A percentile compares a stretch with the other conserved stretches of the same genome.
phyloP scores from a whole-genome alignment of 2,113 vertebrate species.

The Onychostruthus taczanowskii region DNA sequence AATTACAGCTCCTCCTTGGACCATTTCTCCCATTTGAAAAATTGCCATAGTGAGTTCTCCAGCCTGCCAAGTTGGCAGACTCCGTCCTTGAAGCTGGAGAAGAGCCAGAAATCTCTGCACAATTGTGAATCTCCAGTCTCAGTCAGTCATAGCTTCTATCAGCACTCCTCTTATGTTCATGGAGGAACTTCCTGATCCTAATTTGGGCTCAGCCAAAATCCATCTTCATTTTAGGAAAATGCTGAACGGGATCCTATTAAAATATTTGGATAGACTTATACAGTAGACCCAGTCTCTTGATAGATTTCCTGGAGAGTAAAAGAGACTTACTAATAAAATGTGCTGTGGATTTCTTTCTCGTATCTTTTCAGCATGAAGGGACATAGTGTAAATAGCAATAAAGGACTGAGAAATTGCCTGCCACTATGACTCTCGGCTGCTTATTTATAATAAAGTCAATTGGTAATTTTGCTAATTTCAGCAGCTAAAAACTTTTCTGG shows the following conservation, averaged over 20 bases:
- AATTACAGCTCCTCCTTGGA: slow-evolving; percentile 76
- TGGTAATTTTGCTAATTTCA: slow-evolving; percentile 10
- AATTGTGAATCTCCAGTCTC: slow-evolving; percentile 68
- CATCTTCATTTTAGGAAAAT: slow-evolving; percentile 44
- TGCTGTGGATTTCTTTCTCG: background rate
- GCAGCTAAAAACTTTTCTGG: slow-evolving; percentile 4
- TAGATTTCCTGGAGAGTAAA: background rate
- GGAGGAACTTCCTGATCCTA: slow-evolving; percentile 38
- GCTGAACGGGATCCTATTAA: slow-evolving; percentile 26
- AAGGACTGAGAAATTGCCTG: slow-evolving; percentile 11
- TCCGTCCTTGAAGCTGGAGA: slow-evolving; percentile 58
- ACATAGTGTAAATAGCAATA: background rate
- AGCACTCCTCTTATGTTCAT: slow-evolving; percentile 51
- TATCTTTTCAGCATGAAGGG: background rate
- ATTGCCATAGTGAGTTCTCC: slow-evolving; percentile 69
- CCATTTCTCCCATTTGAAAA: slow-evolving; percentile 74
- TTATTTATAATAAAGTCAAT: slow-evolving; percentile 18
- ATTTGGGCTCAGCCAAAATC: slow-evolving; percentile 48
- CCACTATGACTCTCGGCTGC: background rate
- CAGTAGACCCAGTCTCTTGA: slow-evolving; percentile 4
- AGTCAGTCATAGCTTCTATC: slow-evolving; percentile 68
- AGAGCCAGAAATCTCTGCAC: slow-evolving; percentile 62
- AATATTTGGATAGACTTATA: slow-evolving; percentile 38
- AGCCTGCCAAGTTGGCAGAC: slow-evolving; percentile 78
- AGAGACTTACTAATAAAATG: slow-evolving; percentile 16